Base-by-base conservation (phyloP, 2,888 invertebrate species). In the Digitonthophagus gazella region DNA sequence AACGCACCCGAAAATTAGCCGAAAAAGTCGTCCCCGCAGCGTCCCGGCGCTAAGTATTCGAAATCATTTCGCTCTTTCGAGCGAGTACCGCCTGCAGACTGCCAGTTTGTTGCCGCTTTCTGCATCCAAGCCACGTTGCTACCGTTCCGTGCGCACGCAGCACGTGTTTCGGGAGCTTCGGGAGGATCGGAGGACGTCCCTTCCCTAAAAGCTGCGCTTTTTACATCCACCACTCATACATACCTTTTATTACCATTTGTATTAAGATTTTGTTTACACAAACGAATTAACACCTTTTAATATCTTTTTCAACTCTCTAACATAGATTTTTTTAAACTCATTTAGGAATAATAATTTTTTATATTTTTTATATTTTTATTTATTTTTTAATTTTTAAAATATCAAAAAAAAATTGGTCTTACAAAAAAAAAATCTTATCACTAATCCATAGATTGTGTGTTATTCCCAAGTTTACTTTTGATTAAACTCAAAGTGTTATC, bases 71-170 rank as follows among this genome's bases (percentile, higher is more conserved):
- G 72, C 72, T 74, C 75, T 70, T 72, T 71, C 75, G 69, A 71
- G 72, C 75, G 74, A 75, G 74, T 73, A 76, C 76, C 73, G 72
- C 72, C 71, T 70, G 71, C 72, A 76, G 76, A 81, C 81, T 82
- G 81, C 80, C 80, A 79, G 77, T 72, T 73, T 72, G 61, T 67
- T 72, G 73, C 67, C 72, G 75, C 77, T 76, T 67, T 65, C 67
- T 65, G 58, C 61, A 58, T 65, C 70, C 72, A 73, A 70, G 73
- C 72, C 79, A 80, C 80, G 80, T 78, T 80, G 79, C 76, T 75
- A 79, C 76, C 75, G 78, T 75, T 76, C 75, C 74, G 72, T 77
- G 75, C 79, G 79, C 78, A 78, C 83, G 83, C 83, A 82, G 78
- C 82, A 83, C 81, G 83, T 83, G 82, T 73, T 74, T 69, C 55